Conservation (phyloP, 2,113 vertebrate genomes). For the Dendrocopos noguchii region DNA sequence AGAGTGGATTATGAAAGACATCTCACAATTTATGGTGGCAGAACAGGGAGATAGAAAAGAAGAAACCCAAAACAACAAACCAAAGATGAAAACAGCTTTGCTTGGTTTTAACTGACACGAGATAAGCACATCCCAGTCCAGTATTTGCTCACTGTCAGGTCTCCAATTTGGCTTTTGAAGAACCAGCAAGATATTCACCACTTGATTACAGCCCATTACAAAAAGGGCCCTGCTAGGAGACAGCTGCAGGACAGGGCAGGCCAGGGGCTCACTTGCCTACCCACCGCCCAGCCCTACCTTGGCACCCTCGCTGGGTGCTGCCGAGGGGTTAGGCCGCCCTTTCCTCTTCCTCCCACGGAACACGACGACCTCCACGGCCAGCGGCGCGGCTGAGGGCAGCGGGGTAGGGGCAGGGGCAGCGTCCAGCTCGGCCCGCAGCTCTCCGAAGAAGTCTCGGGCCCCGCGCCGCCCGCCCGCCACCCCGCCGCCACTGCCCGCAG, state of each 20-base stretch:
- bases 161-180: neutral
- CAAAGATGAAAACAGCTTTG: too few species aligned
- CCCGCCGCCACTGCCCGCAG: neutral
- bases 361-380: constrained; percentile 32
- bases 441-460: constrained; percentile 13
- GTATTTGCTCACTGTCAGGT: fast-evolving
- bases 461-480: neutral
- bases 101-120: neutral
- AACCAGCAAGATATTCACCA: neutral
- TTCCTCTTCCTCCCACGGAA: constrained; percentile 25
- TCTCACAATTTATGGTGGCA: neutral
- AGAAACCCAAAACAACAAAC: too few species aligned
- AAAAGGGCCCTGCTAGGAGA: fast-evolving
- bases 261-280: too few species aligned
- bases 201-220: fast-evolving
- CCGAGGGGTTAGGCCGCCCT: neutral
- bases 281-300: neutral
- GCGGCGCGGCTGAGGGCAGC: neutral
- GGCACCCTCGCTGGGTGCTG: neutral
- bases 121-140: neutral
- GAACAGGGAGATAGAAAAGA: neutral
- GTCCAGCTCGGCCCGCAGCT: constrained; percentile 19
- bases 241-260: too few species aligned
- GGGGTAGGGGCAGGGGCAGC: neutral
- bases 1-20: neutral